Evolutionary conservation across 2,113 vertebrate species (phyloP), one percentile per base, ranked within the genome.

Genomic region (Pluvialis apricaria): DNA sequence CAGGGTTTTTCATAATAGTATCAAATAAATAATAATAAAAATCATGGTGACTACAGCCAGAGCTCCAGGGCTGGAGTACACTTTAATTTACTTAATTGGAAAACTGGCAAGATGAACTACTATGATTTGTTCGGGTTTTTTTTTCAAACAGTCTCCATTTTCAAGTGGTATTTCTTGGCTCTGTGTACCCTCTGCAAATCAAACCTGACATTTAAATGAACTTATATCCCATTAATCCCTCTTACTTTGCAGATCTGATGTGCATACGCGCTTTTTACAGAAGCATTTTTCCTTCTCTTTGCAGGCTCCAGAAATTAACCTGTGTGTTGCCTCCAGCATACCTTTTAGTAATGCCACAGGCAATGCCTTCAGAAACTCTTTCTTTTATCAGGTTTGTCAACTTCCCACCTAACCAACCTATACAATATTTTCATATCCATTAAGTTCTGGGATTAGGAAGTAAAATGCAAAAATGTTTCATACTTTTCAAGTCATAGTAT

Each of bases 301-400:
- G 60, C 93, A 99, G 99, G 98, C 97, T 92, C 98, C 99, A 86
- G 96, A 90, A 80, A 71, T 99, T 89, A 97, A 96, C 49, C 96
- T 99, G 29, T 97, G 98, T 36, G 92, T 99, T n/a, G 98, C 98
- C 72, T 98, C 98, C 68, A 98, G 90, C 93, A 98, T 99, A 52
- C 99, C 99, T 68, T 69, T 71, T 20, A 98, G 98, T 54, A 94
- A 97, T 68, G 96, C 97, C 78, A 69, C 91, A 18, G 97, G 97
- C 73, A 99, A 98, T 20, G 95, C 98, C 82, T 99, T 99, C 97
- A 98, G 98, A 44, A 98, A 98, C 80, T 98, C 97, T 31, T 99
- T 99, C 97, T 99, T 99, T 91, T 99, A 99, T 54, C 98, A 99
- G 99, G 99, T 99, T 97, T 82, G 92, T 11, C 32, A 92, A 15